phyloP scores from a whole-genome alignment of 2,888 invertebrate genomes.

The Proisotoma minuta region DNA sequence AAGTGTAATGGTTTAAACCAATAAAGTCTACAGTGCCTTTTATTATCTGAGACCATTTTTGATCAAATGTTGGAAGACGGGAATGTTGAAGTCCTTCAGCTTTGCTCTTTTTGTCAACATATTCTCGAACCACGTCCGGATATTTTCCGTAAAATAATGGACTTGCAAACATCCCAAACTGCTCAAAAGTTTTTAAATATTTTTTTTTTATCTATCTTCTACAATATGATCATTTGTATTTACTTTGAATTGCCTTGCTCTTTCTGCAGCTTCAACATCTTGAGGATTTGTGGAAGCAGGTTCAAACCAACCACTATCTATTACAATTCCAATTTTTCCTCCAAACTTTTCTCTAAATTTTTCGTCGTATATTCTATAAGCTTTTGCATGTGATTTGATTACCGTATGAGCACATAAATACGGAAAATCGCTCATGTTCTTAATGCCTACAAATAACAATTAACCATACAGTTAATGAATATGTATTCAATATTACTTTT shows the following conservation, averaged over 20 bases:
- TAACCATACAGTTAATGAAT: background rate
- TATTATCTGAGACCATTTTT: constrained; percentile 23
- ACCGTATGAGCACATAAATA: constrained; percentile 48
- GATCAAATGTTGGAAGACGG: constrained; percentile 40
- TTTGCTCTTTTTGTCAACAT: constrained; percentile 49
- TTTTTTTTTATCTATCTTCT: background rate
- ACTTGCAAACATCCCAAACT: constrained; percentile 51
- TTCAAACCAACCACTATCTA: constrained; percentile 31
- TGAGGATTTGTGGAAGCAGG: constrained; percentile 24
- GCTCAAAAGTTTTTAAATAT: background rate
- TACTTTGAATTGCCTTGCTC: constrained; percentile 44
- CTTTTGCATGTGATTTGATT: constrained; percentile 46
- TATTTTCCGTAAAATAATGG: constrained; percentile 48
- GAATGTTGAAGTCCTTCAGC: constrained; percentile 48
- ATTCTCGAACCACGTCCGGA: constrained; percentile 49
- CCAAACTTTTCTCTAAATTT: constrained; percentile 40
- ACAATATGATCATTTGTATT: background rate
- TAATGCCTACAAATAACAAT: constrained; percentile 3
- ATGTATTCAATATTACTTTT: background rate
- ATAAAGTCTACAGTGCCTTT: constrained; percentile 3
- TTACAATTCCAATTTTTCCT: constrained; percentile 28
- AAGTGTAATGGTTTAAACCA: constrained; percentile 53
- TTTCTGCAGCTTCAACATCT: constrained; percentile 43
- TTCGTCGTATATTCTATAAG: constrained; percentile 49
- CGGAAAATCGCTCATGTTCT: constrained; percentile 6